phyloP scores from a whole-genome alignment of 2,113 vertebrate species.

The Suncus etruscus region DNA sequence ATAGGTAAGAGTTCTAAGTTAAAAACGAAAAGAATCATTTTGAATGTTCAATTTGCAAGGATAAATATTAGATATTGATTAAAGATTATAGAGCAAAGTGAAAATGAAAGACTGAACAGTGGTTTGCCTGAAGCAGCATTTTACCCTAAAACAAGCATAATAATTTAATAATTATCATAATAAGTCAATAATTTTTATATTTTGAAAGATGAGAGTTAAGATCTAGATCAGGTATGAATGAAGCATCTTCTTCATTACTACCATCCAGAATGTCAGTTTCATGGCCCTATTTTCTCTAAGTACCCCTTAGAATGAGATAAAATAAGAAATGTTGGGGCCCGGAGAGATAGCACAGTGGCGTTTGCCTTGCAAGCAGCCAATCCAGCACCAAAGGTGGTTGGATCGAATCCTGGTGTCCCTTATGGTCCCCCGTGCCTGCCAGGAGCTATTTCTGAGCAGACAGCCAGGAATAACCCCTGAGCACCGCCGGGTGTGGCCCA shows the following conservation, averaged over 20 bases:
- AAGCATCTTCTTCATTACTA: slow-evolving; percentile 28
- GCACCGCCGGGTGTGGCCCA: too few species aligned
- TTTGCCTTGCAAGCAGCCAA: too few species aligned
- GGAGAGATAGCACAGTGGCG: too few species aligned
- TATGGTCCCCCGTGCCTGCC: too few species aligned
- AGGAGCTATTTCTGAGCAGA: too few species aligned
- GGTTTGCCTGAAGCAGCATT: slow-evolving; percentile 46
- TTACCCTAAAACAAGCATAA: slow-evolving; percentile 39
- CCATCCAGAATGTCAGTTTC: slow-evolving; percentile 49
- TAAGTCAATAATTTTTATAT: slow-evolving; percentile 23
- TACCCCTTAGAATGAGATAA: slow-evolving; percentile 22
- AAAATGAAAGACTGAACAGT: slow-evolving; percentile 23
- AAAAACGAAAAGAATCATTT: slow-evolving; percentile 63
- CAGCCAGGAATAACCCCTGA: too few species aligned
- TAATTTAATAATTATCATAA: slow-evolving; percentile 14
- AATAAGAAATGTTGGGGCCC: slow-evolving; percentile 47
- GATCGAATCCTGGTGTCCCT: too few species aligned
- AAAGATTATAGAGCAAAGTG: neutral
- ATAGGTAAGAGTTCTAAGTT: neutral
- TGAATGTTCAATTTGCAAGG: slow-evolving; percentile 19
- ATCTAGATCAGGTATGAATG: slow-evolving; percentile 29
- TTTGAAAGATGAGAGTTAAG: slow-evolving; percentile 46
- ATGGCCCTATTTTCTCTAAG: slow-evolving; percentile 28
- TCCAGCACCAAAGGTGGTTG: too few species aligned
- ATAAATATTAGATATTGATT: slow-evolving; percentile 45